Evolutionary conservation across 2,888 invertebrate genomes (phyloP), one percentile per base, ranked within the genome.

Genomic region (Polietes domitor): DNA sequence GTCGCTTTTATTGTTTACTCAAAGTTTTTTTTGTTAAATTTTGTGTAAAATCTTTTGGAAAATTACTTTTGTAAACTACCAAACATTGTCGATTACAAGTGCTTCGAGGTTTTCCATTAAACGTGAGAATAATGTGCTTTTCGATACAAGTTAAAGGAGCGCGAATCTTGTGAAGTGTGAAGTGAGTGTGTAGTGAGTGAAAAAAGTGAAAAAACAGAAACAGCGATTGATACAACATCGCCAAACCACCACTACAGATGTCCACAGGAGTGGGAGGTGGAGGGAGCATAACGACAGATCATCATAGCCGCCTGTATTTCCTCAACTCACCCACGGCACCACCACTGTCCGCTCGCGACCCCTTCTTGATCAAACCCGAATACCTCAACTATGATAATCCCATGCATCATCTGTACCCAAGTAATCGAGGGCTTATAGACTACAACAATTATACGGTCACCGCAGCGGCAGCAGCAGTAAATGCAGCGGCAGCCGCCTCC

Each of bases 1-100:
- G 90, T 90, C 90, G 90, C 89, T 91, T 90, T 91, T 90, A 91
- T 90, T 90, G 90, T 91, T 90, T 90, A 90, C 90, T 89, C 91
- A 89, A 81, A 81, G 78, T 81, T 78, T 81, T 84, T 84, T 84
- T 90, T 88, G 88, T 89, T 89, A 82, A 85, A 85, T 80, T 85
- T 85, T 85, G 85, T 85, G 82, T 85, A 85, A 85, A 82, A 77
- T 82, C 70, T 85, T 85, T 80, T 80, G 74, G 63, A 53, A 81
- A 80, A 81, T 70, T 58, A 75, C 78, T 71, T 70, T 81, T 79
- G 50, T 76, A 79, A 81, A 73, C 78, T 55, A 41, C 53, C 81
- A 73, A 81, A 72, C 37, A 73, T 55, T 12, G 50, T 50, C 76
- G 81, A 76, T 26, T 19, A 9, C 72, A 76, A 70, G 70, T 75